phyloP scores from a whole-genome alignment of 1,140 invertebrate species.

The Pseudomyrmex dendroicus region DNA sequence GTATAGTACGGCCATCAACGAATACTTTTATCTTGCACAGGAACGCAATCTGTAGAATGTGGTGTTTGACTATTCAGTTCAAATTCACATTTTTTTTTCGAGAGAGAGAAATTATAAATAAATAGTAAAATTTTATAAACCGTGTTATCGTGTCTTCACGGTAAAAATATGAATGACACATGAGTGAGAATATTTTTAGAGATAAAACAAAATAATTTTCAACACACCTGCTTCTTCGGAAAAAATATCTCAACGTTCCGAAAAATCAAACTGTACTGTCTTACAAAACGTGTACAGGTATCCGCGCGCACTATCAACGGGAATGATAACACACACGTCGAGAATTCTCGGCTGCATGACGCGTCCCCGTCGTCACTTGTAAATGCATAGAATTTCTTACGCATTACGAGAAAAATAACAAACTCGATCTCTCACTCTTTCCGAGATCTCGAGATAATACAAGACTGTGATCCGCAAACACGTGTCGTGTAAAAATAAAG shows the following conservation, averaged over 20 bases:
- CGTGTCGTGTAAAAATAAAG: conserved; percentile 24
- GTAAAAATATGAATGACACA: too few relatives aligned
- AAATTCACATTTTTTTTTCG: not conserved
- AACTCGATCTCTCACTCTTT: conserved; percentile 54
- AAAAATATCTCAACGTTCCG: conserved; percentile 4
- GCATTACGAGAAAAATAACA: conserved; percentile 52
- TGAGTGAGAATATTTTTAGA: too few relatives aligned
- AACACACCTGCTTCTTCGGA: not conserved
- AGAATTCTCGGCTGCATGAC: conserved; percentile 52
- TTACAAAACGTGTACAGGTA: not conserved
- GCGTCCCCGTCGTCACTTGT: conserved; percentile 66
- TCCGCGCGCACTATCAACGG: conserved; percentile 46
- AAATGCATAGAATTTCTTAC: conserved; percentile 70
- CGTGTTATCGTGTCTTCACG: too few relatives aligned
- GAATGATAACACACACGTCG: conserved; percentile 61
- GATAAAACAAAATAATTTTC: too few relatives aligned
- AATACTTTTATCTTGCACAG: conserved; percentile 7
- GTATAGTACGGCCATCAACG: conserved; percentile 55
- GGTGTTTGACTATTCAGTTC: not conserved
- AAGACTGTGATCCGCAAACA: conserved; percentile 5
- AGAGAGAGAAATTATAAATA: too few relatives aligned
- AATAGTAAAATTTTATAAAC: too few relatives aligned
- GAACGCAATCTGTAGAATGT: not conserved
- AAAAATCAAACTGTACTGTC: conserved; percentile 53
- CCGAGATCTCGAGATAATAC: not conserved